Evolutionary conservation across 2,113 vertebrate genomes (phyloP).

Genomic region (western clawed frog (Xenopus tropicalis)): UCB_Xtro_10.0 CM004451.2:52888001-52888500

Average conservation of each 20-base stretch:
- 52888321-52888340: no score
- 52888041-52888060: no score
- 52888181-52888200: constrained; percentile 52
- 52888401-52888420: no score
- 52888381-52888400: no score
- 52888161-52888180: constrained; percentile 71
- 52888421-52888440: no score
- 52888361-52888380: no score
- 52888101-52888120: constrained; percentile 67
- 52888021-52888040: no score
- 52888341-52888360: no score
- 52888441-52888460: no score
- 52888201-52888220: constrained; percentile 66
- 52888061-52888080: constrained; percentile 28
- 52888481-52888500: no score
- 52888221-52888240: constrained; percentile 76
- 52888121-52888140: constrained; percentile 80
- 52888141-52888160: constrained; percentile 84
- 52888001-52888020: no score
- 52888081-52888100: constrained; percentile 74
- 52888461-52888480: no score
- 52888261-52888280: constrained; percentile 72
- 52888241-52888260: constrained; percentile 69
- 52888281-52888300: constrained; percentile 77
- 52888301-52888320: constrained; percentile 69